phyloP scores from a whole-genome alignment of 2,113 vertebrate species.

The Columba livia region DNA sequence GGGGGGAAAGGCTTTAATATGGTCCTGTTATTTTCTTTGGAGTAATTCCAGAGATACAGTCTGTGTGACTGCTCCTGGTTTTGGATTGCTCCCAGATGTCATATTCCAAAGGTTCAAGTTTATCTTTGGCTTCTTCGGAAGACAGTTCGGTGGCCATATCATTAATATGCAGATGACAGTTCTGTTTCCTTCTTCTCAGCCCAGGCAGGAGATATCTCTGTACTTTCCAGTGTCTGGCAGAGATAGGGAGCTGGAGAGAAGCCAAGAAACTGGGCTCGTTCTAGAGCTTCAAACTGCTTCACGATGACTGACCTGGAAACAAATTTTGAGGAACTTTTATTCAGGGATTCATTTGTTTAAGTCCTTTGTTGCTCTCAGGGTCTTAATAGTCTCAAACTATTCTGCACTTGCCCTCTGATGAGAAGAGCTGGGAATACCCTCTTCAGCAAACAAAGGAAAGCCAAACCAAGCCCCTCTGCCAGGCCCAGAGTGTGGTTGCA shows the following conservation, averaged over 20 bases:
- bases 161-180: conserved; percentile 35
- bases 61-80: not conserved
- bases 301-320: not conserved
- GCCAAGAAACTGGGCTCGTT: conserved; percentile 14
- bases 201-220: conserved; percentile 24
- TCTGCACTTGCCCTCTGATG: not conserved
- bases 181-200: conserved; percentile 29
- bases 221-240: conserved; percentile 30
- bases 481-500: not conserved
- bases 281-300: conserved; percentile 11
- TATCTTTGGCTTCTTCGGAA: not conserved
- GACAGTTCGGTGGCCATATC: not conserved
- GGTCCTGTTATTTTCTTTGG: not conserved
- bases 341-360: conserved; percentile 34
- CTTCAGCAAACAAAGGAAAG: not conserved
- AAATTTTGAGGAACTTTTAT: conserved; percentile 35
- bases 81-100: conserved; percentile 6
- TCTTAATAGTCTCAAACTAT: not conserved
- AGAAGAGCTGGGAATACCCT: not conserved
- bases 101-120: conserved; percentile 1
- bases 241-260: conserved; percentile 29
- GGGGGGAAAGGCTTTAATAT: not conserved
- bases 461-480: not conserved
- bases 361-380: not conserved
- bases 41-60: not conserved